phyloP scores from a whole-genome alignment of 2,888 invertebrate species.

The Limnephilus lunatus region DNA sequence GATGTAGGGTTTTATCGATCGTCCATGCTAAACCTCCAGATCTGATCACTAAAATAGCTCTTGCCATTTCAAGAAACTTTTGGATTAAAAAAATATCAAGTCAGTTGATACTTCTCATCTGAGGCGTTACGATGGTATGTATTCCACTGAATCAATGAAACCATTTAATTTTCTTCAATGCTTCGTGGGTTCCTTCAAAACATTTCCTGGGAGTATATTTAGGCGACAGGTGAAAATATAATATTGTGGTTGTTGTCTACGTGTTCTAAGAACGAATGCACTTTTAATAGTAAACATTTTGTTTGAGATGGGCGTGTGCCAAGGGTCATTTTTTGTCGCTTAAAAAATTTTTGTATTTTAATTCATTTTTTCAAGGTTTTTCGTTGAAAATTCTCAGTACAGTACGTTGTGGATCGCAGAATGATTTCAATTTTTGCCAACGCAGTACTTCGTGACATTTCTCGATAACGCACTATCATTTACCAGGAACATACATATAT shows the following conservation, averaged over 20 bases:
- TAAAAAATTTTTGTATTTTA: background rate
- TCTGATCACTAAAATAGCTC: too few relatives aligned
- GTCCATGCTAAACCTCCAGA: too few relatives aligned
- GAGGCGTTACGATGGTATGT: too few relatives aligned
- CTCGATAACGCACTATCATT: background rate
- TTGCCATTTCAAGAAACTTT: too few relatives aligned
- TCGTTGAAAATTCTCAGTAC: background rate
- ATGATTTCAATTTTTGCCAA: background rate
- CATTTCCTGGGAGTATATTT: background rate
- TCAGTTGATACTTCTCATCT: too few relatives aligned
- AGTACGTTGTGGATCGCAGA: background rate
- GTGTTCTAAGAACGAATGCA: background rate
- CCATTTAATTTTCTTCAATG: background rate
- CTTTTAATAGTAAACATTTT: background rate
- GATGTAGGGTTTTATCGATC: too few relatives aligned
- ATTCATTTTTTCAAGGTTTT: background rate
- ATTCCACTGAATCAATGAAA: background rate
- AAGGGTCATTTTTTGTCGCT: background rate
- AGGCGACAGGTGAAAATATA: too few relatives aligned
- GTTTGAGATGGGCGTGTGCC: background rate
- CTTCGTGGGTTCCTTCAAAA: background rate
- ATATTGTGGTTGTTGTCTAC: background rate
- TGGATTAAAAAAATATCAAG: too few relatives aligned
- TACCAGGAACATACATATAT: too few relatives aligned
- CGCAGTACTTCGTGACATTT: background rate